These are phyloP conservation scores for Strix occidentalis DNA, from an alignment of 2,797 vertebrate species.

Conservation along the genomic window DNA sequence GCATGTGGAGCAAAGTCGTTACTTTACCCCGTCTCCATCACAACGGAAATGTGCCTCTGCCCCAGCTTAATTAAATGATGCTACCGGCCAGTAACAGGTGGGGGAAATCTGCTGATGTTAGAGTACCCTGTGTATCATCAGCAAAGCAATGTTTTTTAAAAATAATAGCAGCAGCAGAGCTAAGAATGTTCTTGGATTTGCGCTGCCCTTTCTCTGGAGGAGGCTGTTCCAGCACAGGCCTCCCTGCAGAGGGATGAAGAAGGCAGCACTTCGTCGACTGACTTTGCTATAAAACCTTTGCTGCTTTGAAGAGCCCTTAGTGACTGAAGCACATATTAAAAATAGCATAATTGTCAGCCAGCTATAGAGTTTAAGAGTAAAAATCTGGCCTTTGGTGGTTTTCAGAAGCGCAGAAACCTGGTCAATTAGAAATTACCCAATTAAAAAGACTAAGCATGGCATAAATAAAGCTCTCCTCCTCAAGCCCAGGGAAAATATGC, in stretches of 20 bases:
- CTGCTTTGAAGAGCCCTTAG: not conserved
- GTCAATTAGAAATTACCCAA: not conserved
- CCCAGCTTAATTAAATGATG: not conserved
- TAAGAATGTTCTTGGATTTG: not conserved
- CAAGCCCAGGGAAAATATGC: not conserved
- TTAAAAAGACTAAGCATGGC: not conserved
- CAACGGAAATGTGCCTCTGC: fast-evolving
- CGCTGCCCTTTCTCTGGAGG: not conserved
- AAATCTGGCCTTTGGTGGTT: not conserved
- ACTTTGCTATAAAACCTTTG: not conserved
- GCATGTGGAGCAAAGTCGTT: not conserved
- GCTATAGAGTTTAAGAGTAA: not conserved
- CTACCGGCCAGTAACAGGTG: not conserved
- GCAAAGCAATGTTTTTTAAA: not conserved
- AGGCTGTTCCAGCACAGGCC: not conserved
- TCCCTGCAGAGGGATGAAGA: not conserved
- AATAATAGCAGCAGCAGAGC: not conserved
- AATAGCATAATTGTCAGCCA: not conserved
- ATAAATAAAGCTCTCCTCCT: not conserved
- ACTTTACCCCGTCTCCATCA: not conserved
- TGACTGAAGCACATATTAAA: not conserved
- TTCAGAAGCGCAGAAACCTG: not conserved
- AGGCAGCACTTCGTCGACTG: not conserved
- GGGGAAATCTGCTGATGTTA: not conserved
- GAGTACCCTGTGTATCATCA: not conserved